phyloP scores from a whole-genome alignment of 2,113 vertebrate species.

The Ceuthmochares aereus region DNA sequence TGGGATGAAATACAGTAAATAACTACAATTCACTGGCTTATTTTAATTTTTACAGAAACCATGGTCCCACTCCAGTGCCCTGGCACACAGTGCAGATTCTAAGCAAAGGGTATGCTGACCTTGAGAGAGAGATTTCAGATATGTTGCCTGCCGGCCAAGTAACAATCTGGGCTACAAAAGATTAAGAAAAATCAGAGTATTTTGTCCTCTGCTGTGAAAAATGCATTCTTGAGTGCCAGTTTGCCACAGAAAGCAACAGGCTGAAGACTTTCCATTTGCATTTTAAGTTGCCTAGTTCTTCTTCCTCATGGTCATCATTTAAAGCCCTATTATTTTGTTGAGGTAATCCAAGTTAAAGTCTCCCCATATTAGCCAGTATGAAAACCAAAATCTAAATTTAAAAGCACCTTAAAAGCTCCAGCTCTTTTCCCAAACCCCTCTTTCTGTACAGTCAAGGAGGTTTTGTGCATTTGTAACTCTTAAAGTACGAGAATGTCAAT shows the following conservation, averaged over 20 bases:
- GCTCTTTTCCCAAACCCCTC: neutral
- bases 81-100: constrained; percentile 22
- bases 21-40: constrained; percentile 27
- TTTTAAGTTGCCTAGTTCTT: neutral
- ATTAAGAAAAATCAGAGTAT: constrained; percentile 14
- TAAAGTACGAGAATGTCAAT: neutral
- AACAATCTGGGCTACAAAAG: neutral
- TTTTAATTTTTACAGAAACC: constrained; percentile 50
- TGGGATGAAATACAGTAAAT: constrained; percentile 55
- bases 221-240: neutral
- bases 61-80: constrained; percentile 43
- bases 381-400: neutral
- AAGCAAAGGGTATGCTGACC: constrained; percentile 57
- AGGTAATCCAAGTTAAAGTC: neutral
- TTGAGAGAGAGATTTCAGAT: constrained; percentile 16
- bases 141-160: neutral
- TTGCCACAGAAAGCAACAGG: neutral
- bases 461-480: neutral
- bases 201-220: neutral
- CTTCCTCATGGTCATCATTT: neutral
- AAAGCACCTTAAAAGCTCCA: neutral
- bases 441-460: neutral
- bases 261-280: neutral
- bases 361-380: neutral
- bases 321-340: neutral